A percentile compares a stretch with the other conserved stretches of the same genome.
These are phyloP conservation scores for Anser brachyrhynchus DNA, from an alignment of 2,113 vertebrate species.

Conservation along the genomic window DNA sequence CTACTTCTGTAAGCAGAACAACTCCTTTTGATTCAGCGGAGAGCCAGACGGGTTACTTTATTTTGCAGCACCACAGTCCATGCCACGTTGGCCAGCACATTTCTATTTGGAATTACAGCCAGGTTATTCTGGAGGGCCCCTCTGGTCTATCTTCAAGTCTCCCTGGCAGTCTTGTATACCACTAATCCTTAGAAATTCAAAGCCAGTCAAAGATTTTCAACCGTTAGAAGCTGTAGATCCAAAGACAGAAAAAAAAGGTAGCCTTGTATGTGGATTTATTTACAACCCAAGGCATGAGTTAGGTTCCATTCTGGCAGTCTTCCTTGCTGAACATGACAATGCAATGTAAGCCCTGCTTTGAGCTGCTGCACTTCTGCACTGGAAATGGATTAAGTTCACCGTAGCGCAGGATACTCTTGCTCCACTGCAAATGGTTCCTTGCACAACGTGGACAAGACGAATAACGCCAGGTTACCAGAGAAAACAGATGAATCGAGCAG, in stretches of 20 bases:
- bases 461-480: neutral
- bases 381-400: neutral
- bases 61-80: accelerated
- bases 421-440: neutral
- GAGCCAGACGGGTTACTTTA: neutral
- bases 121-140: neutral
- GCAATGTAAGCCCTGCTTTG: neutral
- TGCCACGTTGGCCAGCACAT: neutral
- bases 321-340: too few species aligned
- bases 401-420: neutral
- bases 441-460: neutral
- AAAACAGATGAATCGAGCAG: neutral
- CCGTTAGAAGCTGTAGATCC: neutral
- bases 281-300: neutral
- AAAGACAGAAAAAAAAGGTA: neutral
- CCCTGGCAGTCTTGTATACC: neutral
- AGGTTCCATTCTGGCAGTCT: neutral
- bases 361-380: neutral
- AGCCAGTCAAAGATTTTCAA: neutral
- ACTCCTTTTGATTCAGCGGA: neutral
- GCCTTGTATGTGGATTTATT: neutral
- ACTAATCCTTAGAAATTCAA: neutral
- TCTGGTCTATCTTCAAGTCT: neutral
- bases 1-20: neutral
- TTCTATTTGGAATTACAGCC: neutral